These are phyloP conservation scores for Accipiter virgatus DNA, from an alignment of 2,113 vertebrate genomes.

Conservation along the genomic window DNA sequence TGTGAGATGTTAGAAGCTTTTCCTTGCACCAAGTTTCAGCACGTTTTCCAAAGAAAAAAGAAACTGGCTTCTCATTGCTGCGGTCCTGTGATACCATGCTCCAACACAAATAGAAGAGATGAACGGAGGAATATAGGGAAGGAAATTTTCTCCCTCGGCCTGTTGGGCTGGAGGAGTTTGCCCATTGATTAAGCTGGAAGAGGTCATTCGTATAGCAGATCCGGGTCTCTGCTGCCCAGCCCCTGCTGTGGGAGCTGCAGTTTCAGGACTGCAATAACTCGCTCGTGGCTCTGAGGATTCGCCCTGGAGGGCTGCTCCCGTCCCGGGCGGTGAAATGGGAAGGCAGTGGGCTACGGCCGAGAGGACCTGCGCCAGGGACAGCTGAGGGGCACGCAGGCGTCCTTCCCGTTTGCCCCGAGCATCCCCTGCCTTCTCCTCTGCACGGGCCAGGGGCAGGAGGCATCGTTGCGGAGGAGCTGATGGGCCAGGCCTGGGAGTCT, in stretches of 20 bases:
- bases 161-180: neutral
- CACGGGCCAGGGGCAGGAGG: too few relatives aligned
- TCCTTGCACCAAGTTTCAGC: neutral
- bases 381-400: fast-evolving
- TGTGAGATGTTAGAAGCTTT: neutral
- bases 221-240: neutral
- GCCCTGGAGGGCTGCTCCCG: neutral
- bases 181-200: neutral
- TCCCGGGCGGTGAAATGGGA: fast-evolving
- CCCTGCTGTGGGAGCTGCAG: neutral
- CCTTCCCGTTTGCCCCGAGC: neutral
- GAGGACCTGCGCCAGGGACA: neutral
- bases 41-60: neutral
- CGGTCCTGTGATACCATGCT: neutral
- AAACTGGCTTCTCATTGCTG: neutral
- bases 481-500: neutral
- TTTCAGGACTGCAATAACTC: neutral
- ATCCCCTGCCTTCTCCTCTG: neutral
- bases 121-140: neutral
- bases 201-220: neutral
- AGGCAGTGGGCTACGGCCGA: neutral
- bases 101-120: neutral
- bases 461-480: neutral
- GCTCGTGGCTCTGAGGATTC: fast-evolving
- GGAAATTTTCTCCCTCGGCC: neutral